Evolutionary conservation across 2,113 vertebrate species (phyloP).

Genomic region (Bothrops jararaca): DNA sequence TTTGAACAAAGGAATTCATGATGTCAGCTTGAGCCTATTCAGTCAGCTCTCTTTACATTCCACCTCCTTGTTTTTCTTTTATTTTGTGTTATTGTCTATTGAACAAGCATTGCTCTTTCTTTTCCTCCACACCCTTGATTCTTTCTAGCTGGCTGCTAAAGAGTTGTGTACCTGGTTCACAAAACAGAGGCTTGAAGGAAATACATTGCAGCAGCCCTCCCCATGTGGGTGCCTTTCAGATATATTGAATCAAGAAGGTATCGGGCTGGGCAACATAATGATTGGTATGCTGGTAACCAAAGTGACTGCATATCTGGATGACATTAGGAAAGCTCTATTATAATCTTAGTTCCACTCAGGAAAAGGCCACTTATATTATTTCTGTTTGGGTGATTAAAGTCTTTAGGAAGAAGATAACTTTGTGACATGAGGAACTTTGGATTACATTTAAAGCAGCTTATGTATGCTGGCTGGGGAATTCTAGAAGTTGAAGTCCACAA

Average conservation of each 20-base stretch:
- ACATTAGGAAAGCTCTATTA: not conserved
- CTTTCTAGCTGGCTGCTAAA: conserved; percentile 38
- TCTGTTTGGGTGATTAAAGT: not conserved
- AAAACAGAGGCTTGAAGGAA: conserved; percentile 13
- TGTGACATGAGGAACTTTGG: not conserved
- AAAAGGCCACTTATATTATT: not conserved
- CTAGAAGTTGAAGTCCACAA: not conserved
- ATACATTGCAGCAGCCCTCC: not conserved
- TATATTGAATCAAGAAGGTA: not conserved
- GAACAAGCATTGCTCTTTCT: conserved; percentile 41
- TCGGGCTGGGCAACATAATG: not conserved
- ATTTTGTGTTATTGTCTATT: conserved; percentile 37
- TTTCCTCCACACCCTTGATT: conserved; percentile 6
- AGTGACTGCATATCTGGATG: not conserved
- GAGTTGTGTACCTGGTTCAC: conserved; percentile 31
- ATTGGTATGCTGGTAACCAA: not conserved
- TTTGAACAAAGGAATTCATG: conserved; percentile 38
- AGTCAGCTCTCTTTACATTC: conserved; percentile 46
- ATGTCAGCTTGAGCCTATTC: conserved; percentile 42
- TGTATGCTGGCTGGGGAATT: not conserved
- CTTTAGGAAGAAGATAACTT: not conserved
- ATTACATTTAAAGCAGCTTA: not conserved
- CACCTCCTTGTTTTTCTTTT: conserved; percentile 18
- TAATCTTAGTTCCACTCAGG: not conserved
- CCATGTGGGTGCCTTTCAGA: not conserved